A percentile compares a stretch with the other conserved stretches of the same genome.
Evolutionary conservation across 2,797 vertebrate genomes (phyloP).

Genomic region (Periparus ater): DNA sequence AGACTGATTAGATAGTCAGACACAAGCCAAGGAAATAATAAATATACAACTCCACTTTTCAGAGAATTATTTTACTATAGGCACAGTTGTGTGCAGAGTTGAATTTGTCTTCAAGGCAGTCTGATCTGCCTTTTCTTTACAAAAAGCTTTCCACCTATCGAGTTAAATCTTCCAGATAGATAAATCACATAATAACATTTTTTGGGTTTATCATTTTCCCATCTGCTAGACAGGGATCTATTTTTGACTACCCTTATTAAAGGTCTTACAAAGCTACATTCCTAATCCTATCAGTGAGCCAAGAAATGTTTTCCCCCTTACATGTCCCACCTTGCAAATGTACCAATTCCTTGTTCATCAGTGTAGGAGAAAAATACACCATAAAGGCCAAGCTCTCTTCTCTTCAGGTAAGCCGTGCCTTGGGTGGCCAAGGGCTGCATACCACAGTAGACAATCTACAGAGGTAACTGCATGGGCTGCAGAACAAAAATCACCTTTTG

Average conservation of each 20-base stretch:
- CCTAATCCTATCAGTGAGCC: not conserved
- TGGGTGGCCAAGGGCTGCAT: not conserved
- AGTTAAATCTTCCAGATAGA: not conserved
- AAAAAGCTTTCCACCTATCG: not conserved
- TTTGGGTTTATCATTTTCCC: not conserved
- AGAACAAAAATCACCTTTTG: not conserved
- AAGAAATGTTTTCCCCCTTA: not conserved
- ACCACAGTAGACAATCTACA: not conserved
- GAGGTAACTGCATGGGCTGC: not conserved
- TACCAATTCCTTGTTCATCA: not conserved
- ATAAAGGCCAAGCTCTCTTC: not conserved
- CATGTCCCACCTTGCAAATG: not conserved
- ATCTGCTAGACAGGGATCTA: not conserved
- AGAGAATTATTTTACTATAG: not conserved
- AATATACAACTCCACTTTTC: not conserved
- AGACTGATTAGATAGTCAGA: slow-evolving; percentile 70
- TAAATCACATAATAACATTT: not conserved
- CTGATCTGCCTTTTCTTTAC: not conserved
- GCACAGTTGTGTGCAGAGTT: not conserved
- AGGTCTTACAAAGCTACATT: not conserved
- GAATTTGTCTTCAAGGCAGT: not conserved
- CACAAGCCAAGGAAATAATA: slow-evolving; percentile 24
- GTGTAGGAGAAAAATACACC: not conserved
- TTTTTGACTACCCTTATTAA: not conserved
- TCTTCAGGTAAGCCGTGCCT: not conserved